Percentiles rank a stretch among this genome's conserved stretches.
phyloP scores from a whole-genome alignment of 2,797 vertebrate species.

The Paedocypris micromegethes region DNA sequence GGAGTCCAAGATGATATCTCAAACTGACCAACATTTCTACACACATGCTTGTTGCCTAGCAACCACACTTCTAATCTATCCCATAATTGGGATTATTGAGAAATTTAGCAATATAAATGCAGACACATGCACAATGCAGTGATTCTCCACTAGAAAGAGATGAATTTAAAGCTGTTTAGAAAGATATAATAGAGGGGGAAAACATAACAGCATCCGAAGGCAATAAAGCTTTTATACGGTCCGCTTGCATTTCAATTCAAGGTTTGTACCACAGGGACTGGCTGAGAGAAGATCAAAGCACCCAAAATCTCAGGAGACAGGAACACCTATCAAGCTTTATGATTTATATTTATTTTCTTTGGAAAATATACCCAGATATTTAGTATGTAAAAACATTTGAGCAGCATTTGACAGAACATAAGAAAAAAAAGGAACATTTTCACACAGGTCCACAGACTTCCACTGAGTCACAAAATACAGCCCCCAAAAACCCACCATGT shows the following conservation, averaged over 20 bases:
- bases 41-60: slow-evolving; percentile 11
- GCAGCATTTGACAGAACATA: slow-evolving; percentile 76
- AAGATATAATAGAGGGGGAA: neutral
- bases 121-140: neutral
- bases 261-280: slow-evolving; percentile 1
- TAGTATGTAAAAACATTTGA: slow-evolving; percentile 76
- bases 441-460: slow-evolving; percentile 72
- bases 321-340: slow-evolving; percentile 58
- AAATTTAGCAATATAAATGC: neutral
- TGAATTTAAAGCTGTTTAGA: neutral
- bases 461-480: slow-evolving; percentile 63
- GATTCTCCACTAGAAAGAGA: neutral
- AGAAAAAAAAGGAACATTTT: slow-evolving; percentile 69
- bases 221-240: slow-evolving; percentile 7
- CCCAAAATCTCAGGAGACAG: slow-evolving; percentile 17
- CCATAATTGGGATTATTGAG: slow-evolving; percentile 6
- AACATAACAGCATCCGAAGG: neutral
- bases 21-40: neutral
- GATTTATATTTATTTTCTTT: slow-evolving; percentile 75
- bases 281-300: slow-evolving; percentile 12
- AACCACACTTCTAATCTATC: neutral
- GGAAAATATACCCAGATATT: slow-evolving; percentile 81
- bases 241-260: neutral
- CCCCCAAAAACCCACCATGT: slow-evolving; percentile 43
- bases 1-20: neutral